Evolutionary conservation across 2,113 vertebrate species (phyloP), one percentile per base, ranked within the genome.

Genomic region (Oreotrochilus melanogaster): DNA sequence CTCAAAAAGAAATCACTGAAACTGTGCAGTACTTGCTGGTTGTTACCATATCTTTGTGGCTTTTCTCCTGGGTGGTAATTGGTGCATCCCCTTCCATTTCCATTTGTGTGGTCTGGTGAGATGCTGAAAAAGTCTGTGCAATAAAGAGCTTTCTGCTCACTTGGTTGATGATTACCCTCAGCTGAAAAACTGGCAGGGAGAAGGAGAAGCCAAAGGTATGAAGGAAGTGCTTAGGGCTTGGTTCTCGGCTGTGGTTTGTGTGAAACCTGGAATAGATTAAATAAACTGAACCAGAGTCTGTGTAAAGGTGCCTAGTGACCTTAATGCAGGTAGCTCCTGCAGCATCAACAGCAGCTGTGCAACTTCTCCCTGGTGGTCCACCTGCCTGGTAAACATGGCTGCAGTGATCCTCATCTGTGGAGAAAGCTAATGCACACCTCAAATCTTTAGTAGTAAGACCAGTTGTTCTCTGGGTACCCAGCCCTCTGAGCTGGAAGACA

Each of bases 321-420:
- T 69, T 2, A 2, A 30, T 23, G 11, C 0, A 1, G 0, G 2
- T 60, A 30, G 27, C 25, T 56, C 27, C 42, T 33, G 48, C 0
- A 1, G 31, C 54, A 56, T 27, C 1, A 0, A 18, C 48, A 51
- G 53, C 35, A 56, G 74, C 35, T 7, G 28, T 33, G 10, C 2
- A 2, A 11, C 9, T 13, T n/a, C 28, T 88, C 8, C 11, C 15
- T 69, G 53, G 35, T 0, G 2, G 16, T 16, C 19, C 61, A 73
- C 23, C 33, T 2, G 0, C 47, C 11, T 7, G 21, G n/a, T 57
- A 21, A 47, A n/a, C 0, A 2, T 27, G 28, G 33, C 33, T 22
- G 13, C 27, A 18, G 24, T 0, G 1, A 50, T 70, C 42, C 58
- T 67, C 7, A 30, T 54, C 58, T 1, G 0, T 62, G 48, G 35